phyloP scores from a whole-genome alignment of 2,888 invertebrate species.

The Epiblema foenella region DNA sequence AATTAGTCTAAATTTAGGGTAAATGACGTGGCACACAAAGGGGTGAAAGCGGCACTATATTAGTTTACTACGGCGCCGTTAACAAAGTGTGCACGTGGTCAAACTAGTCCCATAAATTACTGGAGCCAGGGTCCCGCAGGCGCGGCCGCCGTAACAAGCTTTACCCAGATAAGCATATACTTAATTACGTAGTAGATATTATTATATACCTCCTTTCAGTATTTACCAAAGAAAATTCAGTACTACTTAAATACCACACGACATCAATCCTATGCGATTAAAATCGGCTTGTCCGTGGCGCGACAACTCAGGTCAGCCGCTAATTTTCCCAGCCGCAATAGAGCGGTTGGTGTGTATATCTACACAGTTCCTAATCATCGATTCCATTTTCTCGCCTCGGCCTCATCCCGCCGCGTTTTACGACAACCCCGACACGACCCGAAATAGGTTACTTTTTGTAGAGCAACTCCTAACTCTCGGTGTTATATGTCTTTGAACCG shows the following conservation, averaged over 20 bases:
- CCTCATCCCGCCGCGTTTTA: conserved; percentile 33
- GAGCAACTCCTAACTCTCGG: conserved; percentile 26
- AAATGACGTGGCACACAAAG: conserved; percentile 3
- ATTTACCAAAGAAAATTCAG: too few relatives aligned
- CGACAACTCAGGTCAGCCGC: conserved; percentile 6
- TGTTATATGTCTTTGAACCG: conserved; percentile 14
- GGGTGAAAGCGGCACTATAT: conserved; percentile 21
- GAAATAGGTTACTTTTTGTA: conserved; percentile 37
- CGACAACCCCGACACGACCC: conserved; percentile 33
- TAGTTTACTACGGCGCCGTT: conserved; percentile 26
- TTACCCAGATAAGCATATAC: not conserved
- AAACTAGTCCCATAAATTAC: conserved; percentile 46
- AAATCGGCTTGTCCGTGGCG: not conserved
- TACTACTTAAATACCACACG: too few relatives aligned
- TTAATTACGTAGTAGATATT: too few relatives aligned
- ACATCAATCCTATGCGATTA: not conserved
- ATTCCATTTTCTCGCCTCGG: conserved; percentile 22
- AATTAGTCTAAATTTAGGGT: not conserved
- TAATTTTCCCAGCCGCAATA: conserved; percentile 23
- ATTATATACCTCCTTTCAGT: too few relatives aligned
- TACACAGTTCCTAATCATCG: conserved; percentile 35
- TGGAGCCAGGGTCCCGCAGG: conserved; percentile 35
- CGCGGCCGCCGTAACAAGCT: conserved; percentile 6
- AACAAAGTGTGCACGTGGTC: conserved; percentile 46
- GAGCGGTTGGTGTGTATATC: conserved; percentile 18